Conservation (phyloP, 2,797 vertebrate genomes). For the Limnodromus scolopaceus region DNA sequence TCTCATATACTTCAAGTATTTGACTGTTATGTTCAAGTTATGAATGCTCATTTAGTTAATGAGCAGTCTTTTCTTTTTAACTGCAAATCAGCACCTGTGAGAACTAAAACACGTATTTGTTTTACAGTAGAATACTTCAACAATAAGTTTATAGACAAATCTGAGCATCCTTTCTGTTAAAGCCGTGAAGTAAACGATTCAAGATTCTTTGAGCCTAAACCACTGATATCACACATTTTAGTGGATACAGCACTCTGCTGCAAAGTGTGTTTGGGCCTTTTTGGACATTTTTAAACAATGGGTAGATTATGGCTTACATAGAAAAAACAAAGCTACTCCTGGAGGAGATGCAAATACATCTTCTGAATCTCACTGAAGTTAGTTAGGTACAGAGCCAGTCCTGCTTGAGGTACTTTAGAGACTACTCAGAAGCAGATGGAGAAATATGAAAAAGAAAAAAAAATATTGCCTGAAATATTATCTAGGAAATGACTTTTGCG, state of each 20-base stretch:
- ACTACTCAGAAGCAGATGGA: constrained; percentile 11
- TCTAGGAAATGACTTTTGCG: not conserved
- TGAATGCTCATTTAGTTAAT: not conserved
- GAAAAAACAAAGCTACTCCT: not conserved
- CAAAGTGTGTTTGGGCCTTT: not conserved
- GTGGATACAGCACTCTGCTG: not conserved
- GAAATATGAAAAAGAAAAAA: not conserved
- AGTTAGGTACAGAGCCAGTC: not conserved
- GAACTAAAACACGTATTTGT: not conserved
- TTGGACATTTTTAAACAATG: not conserved
- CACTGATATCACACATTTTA: not conserved
- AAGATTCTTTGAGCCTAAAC: not conserved
- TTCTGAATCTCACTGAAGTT: not conserved
- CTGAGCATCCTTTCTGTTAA: not conserved
- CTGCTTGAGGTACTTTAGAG: not conserved
- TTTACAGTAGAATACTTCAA: not conserved
- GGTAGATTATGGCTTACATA: not conserved
- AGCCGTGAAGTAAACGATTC: not conserved
- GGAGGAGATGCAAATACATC: not conserved
- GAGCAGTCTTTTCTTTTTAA: not conserved
- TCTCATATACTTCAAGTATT: not conserved
- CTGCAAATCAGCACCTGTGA: not conserved
- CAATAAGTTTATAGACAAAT: not conserved
- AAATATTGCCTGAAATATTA: not conserved
- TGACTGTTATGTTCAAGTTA: not conserved